phyloP scores from a whole-genome alignment of 2,888 invertebrate genomes.

The Charanyca ferruginea region DNA sequence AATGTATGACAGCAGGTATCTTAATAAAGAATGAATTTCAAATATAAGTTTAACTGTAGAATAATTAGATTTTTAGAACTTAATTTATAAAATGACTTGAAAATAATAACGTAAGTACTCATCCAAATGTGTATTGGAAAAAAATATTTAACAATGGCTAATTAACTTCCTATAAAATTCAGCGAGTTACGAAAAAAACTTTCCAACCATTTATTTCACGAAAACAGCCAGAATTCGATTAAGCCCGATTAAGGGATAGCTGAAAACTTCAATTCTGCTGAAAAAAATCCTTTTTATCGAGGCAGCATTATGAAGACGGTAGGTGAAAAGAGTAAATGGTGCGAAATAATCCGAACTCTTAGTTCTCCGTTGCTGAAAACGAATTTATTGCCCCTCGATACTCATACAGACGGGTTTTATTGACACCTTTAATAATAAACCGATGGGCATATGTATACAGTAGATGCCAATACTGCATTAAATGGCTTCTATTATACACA shows the following conservation, averaged over 20 bases:
- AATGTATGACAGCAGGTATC: too few species aligned
- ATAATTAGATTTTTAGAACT: background rate
- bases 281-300: slow-evolving; percentile 83
- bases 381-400: slow-evolving; percentile 88
- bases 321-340: slow-evolving; percentile 89
- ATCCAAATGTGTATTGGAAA: slow-evolving; percentile 26
- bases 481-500: slow-evolving; percentile 35
- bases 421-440: slow-evolving; percentile 80
- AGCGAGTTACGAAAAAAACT: slow-evolving; percentile 44
- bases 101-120: slow-evolving; percentile 1
- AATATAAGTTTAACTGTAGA: background rate
- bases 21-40: slow-evolving; percentile 6
- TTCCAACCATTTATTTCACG: slow-evolving; percentile 49
- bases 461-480: slow-evolving; percentile 51
- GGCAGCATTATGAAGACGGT: slow-evolving; percentile 86
- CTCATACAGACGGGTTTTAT: slow-evolving; percentile 81
- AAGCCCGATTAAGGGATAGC: slow-evolving; percentile 77
- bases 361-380: slow-evolving; percentile 88
- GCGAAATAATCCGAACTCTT: slow-evolving; percentile 90
- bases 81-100: background rate
- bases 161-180: slow-evolving; percentile 47
- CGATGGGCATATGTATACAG: slow-evolving; percentile 43
- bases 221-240: slow-evolving; percentile 78
- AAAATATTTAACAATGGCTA: slow-evolving; percentile 40
- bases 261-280: slow-evolving; percentile 83